Conservation (phyloP, 2,797 vertebrate species). For the Coracias cyanogaster region DNA sequence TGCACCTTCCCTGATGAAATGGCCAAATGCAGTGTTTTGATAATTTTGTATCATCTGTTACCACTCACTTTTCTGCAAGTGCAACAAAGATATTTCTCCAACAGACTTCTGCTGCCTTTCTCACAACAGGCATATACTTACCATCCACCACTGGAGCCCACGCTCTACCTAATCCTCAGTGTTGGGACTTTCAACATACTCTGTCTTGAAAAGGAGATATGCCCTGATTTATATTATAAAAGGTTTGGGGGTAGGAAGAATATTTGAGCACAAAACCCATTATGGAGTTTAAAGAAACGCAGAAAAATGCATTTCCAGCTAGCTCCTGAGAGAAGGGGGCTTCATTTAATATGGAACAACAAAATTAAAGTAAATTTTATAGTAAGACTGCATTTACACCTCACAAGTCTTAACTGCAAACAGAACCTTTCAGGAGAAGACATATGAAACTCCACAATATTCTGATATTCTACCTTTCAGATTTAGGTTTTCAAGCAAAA, state of each 20-base stretch:
- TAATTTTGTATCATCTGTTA: not conserved
- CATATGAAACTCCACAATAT: not conserved
- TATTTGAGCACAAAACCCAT: not conserved
- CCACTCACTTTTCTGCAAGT: not conserved
- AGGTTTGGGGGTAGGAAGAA: not conserved
- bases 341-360: not conserved
- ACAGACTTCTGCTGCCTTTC: not conserved
- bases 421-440: not conserved
- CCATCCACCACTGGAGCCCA: rapidly evolving
- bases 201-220: not conserved
- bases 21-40: not conserved
- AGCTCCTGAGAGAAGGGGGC: not conserved
- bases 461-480: not conserved
- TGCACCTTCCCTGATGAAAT: not conserved
- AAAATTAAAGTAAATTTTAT: not conserved
- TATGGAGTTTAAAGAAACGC: not conserved
- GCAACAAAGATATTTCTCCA: not conserved
- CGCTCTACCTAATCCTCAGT: not conserved
- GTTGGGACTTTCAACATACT: not conserved
- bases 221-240: not conserved
- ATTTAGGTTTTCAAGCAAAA: not conserved
- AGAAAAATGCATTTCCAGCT: not conserved
- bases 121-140: not conserved
- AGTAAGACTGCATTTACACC: not conserved
- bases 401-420: not conserved